A percentile compares a stretch with the other conserved stretches of the same genome.
Evolutionary conservation across 2,888 invertebrate species (phyloP).

Genomic region (Leptopilina syphax): DNA sequence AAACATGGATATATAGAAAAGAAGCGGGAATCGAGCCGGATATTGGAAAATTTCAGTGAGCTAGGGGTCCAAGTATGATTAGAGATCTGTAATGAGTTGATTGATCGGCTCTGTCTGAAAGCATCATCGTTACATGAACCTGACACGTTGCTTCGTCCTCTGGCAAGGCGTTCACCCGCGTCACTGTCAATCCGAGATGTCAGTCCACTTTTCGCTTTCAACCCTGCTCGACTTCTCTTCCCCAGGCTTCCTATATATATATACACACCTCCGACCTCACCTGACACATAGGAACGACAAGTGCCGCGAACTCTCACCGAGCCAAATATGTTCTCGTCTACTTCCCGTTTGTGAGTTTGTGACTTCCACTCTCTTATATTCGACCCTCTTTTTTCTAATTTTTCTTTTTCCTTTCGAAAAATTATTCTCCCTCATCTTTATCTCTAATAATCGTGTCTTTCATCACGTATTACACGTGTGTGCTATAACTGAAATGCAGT

Average conservation of each 20-base stretch:
- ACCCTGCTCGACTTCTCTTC: constrained; percentile 57
- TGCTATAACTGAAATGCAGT: not conserved
- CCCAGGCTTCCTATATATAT: constrained; percentile 54
- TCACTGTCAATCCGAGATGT: constrained; percentile 63
- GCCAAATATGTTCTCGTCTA: constrained; percentile 42
- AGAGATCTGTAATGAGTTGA: constrained; percentile 72
- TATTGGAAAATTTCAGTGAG: not conserved
- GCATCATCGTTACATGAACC: constrained; percentile 68
- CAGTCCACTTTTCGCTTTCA: constrained; percentile 41
- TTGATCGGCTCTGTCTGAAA: constrained; percentile 69
- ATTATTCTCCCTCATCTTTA: not conserved
- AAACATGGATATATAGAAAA: not conserved
- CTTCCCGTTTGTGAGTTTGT: constrained; percentile 6
- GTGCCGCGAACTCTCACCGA: constrained; percentile 25
- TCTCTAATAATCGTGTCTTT: not conserved
- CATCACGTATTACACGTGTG: not conserved
- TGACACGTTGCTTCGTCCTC: constrained; percentile 55
- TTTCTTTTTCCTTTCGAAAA: not conserved
- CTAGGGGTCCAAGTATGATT: constrained; percentile 53
- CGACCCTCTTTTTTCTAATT: not conserved
- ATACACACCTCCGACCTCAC: constrained; percentile 42
- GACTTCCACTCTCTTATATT: not conserved
- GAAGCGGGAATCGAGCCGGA: not conserved
- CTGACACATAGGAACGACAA: constrained; percentile 46
- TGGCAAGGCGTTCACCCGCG: constrained; percentile 56